These are phyloP conservation scores for Tretioscincus oriximinensis DNA, from an alignment of 2,113 vertebrate genomes.

Conservation along the genomic window DNA sequence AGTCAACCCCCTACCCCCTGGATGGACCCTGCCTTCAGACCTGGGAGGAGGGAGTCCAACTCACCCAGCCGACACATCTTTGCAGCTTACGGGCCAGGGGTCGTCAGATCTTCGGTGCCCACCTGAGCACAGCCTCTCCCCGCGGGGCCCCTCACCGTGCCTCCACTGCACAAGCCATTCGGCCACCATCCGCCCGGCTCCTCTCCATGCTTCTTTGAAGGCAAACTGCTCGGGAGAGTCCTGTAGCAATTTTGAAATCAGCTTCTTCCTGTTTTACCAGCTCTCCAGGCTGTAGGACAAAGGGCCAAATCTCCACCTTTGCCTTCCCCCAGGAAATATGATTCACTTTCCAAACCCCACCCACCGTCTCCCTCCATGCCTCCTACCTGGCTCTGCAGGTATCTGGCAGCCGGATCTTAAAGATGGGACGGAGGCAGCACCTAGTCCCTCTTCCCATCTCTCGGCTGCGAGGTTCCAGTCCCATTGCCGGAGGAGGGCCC, in stretches of 20 bases:
- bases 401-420: too few species aligned
- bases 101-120: rapidly evolving
- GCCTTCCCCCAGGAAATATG: background rate
- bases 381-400: too few species aligned
- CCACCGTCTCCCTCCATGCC: too few species aligned
- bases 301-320: slow-evolving; percentile 50
- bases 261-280: slow-evolving; percentile 60
- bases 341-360: too few species aligned
- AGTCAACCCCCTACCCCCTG: background rate
- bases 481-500: too few species aligned
- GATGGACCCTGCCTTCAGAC: background rate
- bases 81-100: background rate
- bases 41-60: slow-evolving; percentile 21
- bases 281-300: slow-evolving; percentile 20
- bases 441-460: too few species aligned
- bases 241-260: slow-evolving; percentile 15
- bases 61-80: slow-evolving; percentile 72
- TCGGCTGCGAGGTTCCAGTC: too few species aligned
- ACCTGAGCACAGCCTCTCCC: slow-evolving; percentile 8
- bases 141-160: background rate
- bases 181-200: slow-evolving; percentile 10
- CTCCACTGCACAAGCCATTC: background rate
- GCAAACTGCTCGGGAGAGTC: rapidly evolving
- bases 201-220: background rate
- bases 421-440: too few species aligned